Evolutionary conservation across 2,113 vertebrate species (phyloP).

Genomic region (Cricetomys ansorgei): DNA sequence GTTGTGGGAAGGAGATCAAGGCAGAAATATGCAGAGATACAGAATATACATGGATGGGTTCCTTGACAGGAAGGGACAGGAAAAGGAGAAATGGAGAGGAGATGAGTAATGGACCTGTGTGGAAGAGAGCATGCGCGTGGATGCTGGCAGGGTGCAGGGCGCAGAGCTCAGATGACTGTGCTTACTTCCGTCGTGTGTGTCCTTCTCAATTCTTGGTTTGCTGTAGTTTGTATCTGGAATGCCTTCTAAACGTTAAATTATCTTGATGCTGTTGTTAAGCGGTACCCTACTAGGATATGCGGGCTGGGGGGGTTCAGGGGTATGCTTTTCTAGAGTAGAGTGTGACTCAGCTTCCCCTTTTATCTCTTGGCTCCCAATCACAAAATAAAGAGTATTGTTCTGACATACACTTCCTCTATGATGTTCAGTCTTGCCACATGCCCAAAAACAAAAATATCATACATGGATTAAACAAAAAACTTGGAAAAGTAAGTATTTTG

Average conservation of each 20-base stretch:
- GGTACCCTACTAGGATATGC: too few species aligned
- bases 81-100: neutral
- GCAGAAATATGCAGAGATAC: neutral
- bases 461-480: neutral
- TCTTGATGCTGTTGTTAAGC: too few species aligned
- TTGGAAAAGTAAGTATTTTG: neutral
- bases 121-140: neutral
- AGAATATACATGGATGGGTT: neutral
- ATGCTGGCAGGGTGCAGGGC: neutral
- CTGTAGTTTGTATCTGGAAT: neutral
- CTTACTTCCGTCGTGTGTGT: neutral
- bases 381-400: neutral
- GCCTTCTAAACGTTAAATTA: neutral
- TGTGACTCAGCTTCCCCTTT: neutral
- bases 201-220: neutral
- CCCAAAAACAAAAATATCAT: neutral
- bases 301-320: too few species aligned
- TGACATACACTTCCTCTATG: neutral
- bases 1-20: neutral
- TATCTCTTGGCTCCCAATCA: neutral
- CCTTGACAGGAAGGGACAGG: neutral
- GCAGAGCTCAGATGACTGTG: neutral
- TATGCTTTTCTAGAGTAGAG: too few species aligned
- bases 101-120: neutral
- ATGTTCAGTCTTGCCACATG: neutral